Conservation (phyloP, 1,140 invertebrate species). For the Eriocheir sinensis region DNA sequence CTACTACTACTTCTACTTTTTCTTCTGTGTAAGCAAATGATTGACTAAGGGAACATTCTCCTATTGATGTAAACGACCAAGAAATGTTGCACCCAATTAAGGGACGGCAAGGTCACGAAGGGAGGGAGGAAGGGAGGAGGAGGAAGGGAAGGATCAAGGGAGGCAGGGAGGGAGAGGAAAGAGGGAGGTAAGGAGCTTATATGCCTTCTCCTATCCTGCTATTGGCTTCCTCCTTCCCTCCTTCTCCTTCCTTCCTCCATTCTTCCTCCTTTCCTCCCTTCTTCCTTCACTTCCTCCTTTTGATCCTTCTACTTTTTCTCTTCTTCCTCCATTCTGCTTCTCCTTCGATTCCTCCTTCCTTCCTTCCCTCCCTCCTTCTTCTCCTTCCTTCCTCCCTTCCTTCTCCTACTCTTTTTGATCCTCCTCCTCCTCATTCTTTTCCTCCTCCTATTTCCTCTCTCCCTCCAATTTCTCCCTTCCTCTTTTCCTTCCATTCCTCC, state of each 20-base stretch:
- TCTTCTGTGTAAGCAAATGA: not conserved
- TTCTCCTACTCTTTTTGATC: not conserved
- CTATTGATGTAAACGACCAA: too few relatives aligned
- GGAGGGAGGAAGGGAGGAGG: not conserved
- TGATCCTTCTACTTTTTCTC: not conserved
- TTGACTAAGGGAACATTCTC: too few relatives aligned
- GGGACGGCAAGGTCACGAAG: not conserved
- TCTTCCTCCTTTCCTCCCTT: not conserved
- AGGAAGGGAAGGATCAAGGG: not conserved
- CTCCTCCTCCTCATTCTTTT: not conserved
- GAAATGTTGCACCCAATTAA: not conserved
- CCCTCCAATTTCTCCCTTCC: too few relatives aligned
- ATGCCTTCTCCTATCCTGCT: not conserved
- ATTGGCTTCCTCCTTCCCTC: not conserved
- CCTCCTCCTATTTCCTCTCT: not conserved
- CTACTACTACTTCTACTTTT: not conserved
- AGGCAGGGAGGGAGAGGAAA: not conserved
- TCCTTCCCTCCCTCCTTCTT: not conserved
- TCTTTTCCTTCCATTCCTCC: too few relatives aligned
- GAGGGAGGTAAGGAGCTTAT: not conserved
- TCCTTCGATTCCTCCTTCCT: not conserved
- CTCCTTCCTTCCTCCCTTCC: not conserved
- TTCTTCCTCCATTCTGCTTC: not conserved
- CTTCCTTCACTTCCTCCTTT: not conserved
- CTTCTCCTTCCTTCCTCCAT: not conserved